Conservation (phyloP, 1,140 invertebrate genomes). For the Brachionus manjavacas region DNA sequence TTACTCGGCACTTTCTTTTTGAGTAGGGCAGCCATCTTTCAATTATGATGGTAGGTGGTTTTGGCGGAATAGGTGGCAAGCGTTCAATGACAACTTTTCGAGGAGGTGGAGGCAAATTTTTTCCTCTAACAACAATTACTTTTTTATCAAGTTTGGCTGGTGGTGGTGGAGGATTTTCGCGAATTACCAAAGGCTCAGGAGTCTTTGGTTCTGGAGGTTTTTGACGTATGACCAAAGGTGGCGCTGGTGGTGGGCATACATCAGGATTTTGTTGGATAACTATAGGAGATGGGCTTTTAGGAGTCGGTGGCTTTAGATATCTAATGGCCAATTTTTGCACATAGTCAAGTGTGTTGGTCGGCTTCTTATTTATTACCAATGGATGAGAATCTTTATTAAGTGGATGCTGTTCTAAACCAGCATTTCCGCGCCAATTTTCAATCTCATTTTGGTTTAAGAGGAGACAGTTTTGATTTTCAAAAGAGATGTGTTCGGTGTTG, state of each 20-base stretch:
- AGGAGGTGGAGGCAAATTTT: slow-evolving; percentile 34
- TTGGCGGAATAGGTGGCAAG: slow-evolving; percentile 11
- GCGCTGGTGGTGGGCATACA: background rate
- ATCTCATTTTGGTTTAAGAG: background rate
- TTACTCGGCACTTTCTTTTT: background rate
- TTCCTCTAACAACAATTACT: slow-evolving; percentile 2
- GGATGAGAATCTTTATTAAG: background rate
- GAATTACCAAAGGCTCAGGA: slow-evolving; percentile 6
- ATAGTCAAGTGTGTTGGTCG: background rate
- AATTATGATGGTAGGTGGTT: slow-evolving; percentile 23
- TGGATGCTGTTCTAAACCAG: background rate
- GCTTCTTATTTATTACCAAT: background rate
- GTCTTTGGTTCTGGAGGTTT: background rate
- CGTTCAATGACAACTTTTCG: slow-evolving; percentile 27
- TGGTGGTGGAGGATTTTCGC: slow-evolving; percentile 15
- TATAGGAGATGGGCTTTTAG: background rate
- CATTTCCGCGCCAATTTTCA: background rate
- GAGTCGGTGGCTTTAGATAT: slow-evolving; percentile 38
- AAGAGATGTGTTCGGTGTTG: background rate
- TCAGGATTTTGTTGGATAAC: background rate
- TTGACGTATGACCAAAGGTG: slow-evolving; percentile 26
- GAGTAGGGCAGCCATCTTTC: slow-evolving; percentile 37
- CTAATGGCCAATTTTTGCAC: slow-evolving; percentile 20
- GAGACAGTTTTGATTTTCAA: background rate
- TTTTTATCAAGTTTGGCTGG: background rate